Evolutionary conservation across 2,888 invertebrate species (phyloP), one percentile per base, ranked within the genome.

Genomic region (Coelopa pilipes): DNA sequence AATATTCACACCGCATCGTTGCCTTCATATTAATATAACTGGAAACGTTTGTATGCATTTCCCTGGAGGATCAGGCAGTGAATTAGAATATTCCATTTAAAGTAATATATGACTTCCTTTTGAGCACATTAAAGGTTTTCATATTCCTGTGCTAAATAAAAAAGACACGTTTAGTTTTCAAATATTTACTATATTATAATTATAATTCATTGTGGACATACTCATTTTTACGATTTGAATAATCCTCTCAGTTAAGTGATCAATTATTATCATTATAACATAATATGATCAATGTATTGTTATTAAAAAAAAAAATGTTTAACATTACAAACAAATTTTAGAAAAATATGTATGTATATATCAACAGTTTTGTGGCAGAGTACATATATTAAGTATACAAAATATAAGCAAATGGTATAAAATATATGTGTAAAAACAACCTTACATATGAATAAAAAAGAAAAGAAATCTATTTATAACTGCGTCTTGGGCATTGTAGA

Each of bases 301-400:
- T 53, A n/a, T 60, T 62, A 59, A 34, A 62, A 24, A 66, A 47
- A 66, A 21, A 66, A 24, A 66, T 66, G 24, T 12, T 50, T 50
- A 50, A 49, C 15, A 49, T 34, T 66, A 69, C 17, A 53, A 19
- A 69, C 34, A 19, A 68, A 45, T 47, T 65, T 19, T 65, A 65
- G 17, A 17, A 17, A 66, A 17, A 66, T 49, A 66, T 60, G 24
- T 60, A 13, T 57, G 55, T 19, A 55, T 68, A 69, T 57, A 69
- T 68, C 50, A 66, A 66, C 65, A 66, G 66, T 66, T 66, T 66
- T 50, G 50, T 66, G 66, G 66, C 50, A 66, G 66, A 21, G 66
- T 50, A 66, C 49, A 66, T 49, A 19, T 34, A 45, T 13, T 46
- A 66, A 47, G 66, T 66, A 66, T 66, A 66, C 50, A 65, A 65